These are phyloP conservation scores for Diprion similis DNA, from an alignment of 1,140 invertebrate genomes.

Conservation along the genomic window DNA sequence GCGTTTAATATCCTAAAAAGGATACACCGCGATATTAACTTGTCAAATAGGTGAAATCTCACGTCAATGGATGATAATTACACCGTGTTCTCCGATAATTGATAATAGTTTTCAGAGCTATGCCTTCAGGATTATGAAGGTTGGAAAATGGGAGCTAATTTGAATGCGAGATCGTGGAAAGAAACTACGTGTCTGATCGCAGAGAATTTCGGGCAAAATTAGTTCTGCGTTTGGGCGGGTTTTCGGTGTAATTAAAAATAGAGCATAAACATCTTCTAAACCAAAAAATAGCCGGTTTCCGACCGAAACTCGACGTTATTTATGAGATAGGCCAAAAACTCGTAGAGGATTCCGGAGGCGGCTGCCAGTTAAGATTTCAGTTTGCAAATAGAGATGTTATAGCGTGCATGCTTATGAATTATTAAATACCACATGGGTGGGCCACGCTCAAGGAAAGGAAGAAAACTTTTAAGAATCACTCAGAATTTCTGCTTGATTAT, in stretches of 20 bases:
- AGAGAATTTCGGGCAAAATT: background rate
- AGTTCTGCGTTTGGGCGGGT: background rate
- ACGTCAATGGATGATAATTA: too few relatives aligned
- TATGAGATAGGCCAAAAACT: slow-evolving; percentile 1
- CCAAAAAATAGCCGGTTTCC: background rate
- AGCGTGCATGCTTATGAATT: background rate
- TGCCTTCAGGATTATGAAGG: too few relatives aligned
- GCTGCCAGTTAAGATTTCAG: background rate
- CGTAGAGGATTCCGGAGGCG: background rate
- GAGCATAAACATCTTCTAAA: background rate
- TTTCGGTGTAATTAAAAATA: background rate
- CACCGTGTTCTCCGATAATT: too few relatives aligned
- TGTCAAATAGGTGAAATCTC: background rate
- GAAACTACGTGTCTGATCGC: too few relatives aligned
- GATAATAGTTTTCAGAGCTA: too few relatives aligned
- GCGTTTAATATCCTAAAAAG: background rate
- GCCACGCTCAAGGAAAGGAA: background rate
- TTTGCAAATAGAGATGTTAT: slow-evolving; percentile 6
- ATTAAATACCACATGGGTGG: slow-evolving; percentile 1
- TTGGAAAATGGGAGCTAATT: too few relatives aligned
- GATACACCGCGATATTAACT: background rate
- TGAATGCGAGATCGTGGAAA: too few relatives aligned
- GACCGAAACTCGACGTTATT: background rate
- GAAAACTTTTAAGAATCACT: background rate
- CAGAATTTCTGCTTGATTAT: background rate